Percentiles rank a stretch among this genome's conserved stretches.
phyloP scores from a whole-genome alignment of 1,140 invertebrate genomes.

The Calosoma granatense region DNA sequence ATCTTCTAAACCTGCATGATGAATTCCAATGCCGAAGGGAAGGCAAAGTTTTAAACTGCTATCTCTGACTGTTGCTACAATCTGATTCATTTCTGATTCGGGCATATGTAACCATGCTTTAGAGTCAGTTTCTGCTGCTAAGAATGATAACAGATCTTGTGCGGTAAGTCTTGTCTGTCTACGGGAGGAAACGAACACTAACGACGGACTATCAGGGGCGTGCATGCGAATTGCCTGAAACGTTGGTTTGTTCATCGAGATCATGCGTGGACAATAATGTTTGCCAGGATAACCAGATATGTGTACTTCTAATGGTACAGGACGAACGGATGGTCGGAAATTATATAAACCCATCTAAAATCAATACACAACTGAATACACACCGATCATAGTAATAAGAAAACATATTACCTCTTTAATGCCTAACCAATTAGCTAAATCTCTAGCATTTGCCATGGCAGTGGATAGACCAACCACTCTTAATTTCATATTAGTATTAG shows the following conservation, averaged over 20 bases:
- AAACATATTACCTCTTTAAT: slow-evolving; percentile 52
- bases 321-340: slow-evolving; percentile 93
- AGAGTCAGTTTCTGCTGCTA: slow-evolving; percentile 84
- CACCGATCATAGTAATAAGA: not conserved
- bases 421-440: slow-evolving; percentile 93
- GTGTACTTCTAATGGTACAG: slow-evolving; percentile 94
- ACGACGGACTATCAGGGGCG: slow-evolving; percentile 78
- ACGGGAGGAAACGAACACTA: slow-evolving; percentile 97
- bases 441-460: slow-evolving; percentile 92
- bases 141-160: slow-evolving; percentile 87
- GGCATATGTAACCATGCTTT: slow-evolving; percentile 92
- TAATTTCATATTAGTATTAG: slow-evolving; percentile 38
- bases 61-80: slow-evolving; percentile 71
- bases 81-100: slow-evolving; percentile 72
- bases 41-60: slow-evolving; percentile 88
- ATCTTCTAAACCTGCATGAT: slow-evolving; percentile 93
- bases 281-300: slow-evolving; percentile 89
- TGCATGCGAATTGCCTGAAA: slow-evolving; percentile 92
- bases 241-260: slow-evolving; percentile 98
- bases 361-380: slow-evolving; percentile 12
- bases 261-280: slow-evolving; percentile 99
- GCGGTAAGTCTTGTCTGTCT: slow-evolving; percentile 95
- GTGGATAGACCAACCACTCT: slow-evolving; percentile 94
- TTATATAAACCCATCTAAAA: slow-evolving; percentile 85
- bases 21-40: slow-evolving; percentile 95